Percentiles rank a stretch among this genome's conserved stretches.
Evolutionary conservation across 2,888 invertebrate species (phyloP).

Genomic region (Chromoteleia sp.): DNA sequence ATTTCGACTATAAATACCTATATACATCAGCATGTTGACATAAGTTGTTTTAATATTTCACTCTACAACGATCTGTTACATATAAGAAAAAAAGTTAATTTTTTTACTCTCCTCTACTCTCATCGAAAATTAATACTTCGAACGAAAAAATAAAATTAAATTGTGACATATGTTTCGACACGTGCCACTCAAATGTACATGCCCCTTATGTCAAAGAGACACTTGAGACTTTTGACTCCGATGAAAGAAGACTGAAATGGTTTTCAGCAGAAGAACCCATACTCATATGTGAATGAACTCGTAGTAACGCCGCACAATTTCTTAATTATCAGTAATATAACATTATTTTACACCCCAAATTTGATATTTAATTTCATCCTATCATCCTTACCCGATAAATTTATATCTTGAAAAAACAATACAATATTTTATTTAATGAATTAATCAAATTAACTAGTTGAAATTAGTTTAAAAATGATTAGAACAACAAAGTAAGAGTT

Average conservation of each 20-base stretch:
- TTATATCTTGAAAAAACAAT: too few species aligned
- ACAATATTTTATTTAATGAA: too few species aligned
- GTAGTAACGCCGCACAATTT: conserved; percentile 39
- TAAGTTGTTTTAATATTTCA: neutral
- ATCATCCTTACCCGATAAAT: too few species aligned
- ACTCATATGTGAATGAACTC: conserved; percentile 45
- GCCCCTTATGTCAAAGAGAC: conserved; percentile 57
- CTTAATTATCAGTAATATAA: conserved; percentile 17
- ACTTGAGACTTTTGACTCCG: conserved; percentile 60
- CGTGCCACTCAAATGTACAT: conserved; percentile 56
- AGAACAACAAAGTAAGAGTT: too few species aligned
- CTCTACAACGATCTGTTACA: neutral
- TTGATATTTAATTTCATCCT: conserved; percentile 4
- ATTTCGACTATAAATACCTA: too few species aligned
- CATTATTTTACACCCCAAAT: neutral
- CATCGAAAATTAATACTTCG: conserved; percentile 42
- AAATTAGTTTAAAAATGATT: too few species aligned
- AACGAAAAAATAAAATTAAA: conserved; percentile 30
- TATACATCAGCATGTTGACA: neutral
- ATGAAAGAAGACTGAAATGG: conserved; percentile 59
- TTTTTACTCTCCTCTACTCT: neutral
- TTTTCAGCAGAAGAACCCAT: conserved; percentile 55
- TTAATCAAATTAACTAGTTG: too few species aligned
- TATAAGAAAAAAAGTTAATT: conserved; percentile 5
- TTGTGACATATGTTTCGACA: conserved; percentile 51